phyloP scores from a whole-genome alignment of 2,888 invertebrate species.

The Zelleria hepariella region DNA sequence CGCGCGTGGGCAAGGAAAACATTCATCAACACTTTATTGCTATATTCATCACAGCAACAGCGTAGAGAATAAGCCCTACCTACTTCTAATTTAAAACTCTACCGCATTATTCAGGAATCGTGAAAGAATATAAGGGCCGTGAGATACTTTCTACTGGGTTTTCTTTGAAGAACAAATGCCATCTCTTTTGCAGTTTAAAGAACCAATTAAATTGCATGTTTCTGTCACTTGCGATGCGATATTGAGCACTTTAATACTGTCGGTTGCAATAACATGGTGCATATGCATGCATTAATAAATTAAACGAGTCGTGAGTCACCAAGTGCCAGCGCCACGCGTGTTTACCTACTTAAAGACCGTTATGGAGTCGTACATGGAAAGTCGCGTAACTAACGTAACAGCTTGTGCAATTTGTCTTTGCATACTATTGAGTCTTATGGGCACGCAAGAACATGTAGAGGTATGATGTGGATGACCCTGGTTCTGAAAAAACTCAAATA shows the following conservation, averaged over 20 bases:
- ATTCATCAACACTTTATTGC: neutral
- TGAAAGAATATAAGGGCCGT: neutral
- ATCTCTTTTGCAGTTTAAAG: neutral
- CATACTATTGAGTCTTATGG: neutral
- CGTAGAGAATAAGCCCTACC: neutral
- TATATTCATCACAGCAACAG: neutral
- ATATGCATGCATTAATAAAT: neutral
- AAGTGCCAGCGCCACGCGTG: neutral
- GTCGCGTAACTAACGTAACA: conserved; percentile 3
- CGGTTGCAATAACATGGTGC: neutral
- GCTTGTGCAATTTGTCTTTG: neutral
- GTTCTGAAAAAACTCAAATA: neutral
- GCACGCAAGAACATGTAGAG: neutral
- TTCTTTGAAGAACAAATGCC: neutral
- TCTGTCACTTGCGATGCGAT: no score
- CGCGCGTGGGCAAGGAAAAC: neutral
- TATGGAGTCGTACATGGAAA: neutral
- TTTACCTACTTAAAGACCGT: neutral
- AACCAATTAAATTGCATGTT: neutral
- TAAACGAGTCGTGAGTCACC: neutral
- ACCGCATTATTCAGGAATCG: neutral
- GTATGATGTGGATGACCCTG: neutral
- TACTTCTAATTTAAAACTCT: neutral
- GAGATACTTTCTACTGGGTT: neutral
- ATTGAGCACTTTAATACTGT: neutral